These are phyloP conservation scores for Ctenosaura bakeri DNA, from an alignment of 2,797 vertebrate genomes.

Conservation along the genomic window DNA sequence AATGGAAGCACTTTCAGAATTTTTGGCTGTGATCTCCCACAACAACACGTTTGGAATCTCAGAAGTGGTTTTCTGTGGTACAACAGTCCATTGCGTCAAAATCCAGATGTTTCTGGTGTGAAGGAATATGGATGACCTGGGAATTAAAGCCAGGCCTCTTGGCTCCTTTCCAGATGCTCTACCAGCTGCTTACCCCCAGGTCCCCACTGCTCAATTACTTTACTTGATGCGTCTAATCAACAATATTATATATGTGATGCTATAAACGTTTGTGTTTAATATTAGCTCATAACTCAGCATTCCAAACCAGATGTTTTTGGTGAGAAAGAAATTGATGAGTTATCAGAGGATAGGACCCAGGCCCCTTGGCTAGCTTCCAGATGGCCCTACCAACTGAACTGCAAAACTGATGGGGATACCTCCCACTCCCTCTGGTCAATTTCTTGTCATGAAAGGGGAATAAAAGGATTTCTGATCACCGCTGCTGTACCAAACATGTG, in stretches of 20 bases:
- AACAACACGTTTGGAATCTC: slow-evolving; percentile 45
- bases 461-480: slow-evolving; percentile 60
- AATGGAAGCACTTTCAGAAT: slow-evolving; percentile 63
- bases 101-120: slow-evolving; percentile 76
- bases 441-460: slow-evolving; percentile 61
- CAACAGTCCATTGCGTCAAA: slow-evolving; percentile 69
- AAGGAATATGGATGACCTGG: slow-evolving; percentile 74
- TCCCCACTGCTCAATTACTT: slow-evolving; percentile 83
- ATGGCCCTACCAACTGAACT: slow-evolving; percentile 75
- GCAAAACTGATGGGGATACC: slow-evolving; percentile 59
- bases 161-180: slow-evolving; percentile 80
- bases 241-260: slow-evolving; percentile 84
- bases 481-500: slow-evolving; percentile 22
- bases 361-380: slow-evolving; percentile 75
- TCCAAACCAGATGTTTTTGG: slow-evolving; percentile 84
- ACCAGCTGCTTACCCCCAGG: slow-evolving; percentile 80
- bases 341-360: slow-evolving; percentile 82
- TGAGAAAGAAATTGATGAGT: slow-evolving; percentile 86
- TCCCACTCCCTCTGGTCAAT: slow-evolving; percentile 41
- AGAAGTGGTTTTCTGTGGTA: slow-evolving; percentile 61
- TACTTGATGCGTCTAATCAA: slow-evolving; percentile 85
- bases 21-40: neutral
- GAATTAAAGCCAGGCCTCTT: slow-evolving; percentile 77
- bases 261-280: slow-evolving; percentile 85
- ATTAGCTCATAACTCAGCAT: slow-evolving; percentile 85